Evolutionary conservation across 1,140 invertebrate genomes (phyloP).

Genomic region (Glossosoma conforme): DNA sequence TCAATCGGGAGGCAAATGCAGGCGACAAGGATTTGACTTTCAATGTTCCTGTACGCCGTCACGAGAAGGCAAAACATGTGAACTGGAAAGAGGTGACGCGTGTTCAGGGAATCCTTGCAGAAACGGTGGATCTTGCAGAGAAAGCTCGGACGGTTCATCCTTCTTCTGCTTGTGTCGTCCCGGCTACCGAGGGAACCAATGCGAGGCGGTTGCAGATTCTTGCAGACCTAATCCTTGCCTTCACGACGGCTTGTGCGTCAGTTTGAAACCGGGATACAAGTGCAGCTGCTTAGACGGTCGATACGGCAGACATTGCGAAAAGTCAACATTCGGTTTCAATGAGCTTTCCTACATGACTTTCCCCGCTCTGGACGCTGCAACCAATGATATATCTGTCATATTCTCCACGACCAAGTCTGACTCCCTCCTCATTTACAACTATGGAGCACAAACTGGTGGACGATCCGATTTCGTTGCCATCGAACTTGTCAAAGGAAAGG

Average conservation of each 20-base stretch:
- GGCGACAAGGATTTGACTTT: slow-evolving; percentile 75
- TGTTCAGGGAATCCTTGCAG: slow-evolving; percentile 80
- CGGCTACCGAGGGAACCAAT: slow-evolving; percentile 82
- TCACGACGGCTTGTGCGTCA: slow-evolving; percentile 78
- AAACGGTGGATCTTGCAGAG: slow-evolving; percentile 85
- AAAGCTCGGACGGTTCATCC: slow-evolving; percentile 75
- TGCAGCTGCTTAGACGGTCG: slow-evolving; percentile 82
- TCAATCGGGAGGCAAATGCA: slow-evolving; percentile 72
- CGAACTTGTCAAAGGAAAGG: slow-evolving; percentile 76
- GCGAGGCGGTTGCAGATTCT: slow-evolving; percentile 79
- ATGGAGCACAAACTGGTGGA: slow-evolving; percentile 77
- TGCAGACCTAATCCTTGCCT: slow-evolving; percentile 87
- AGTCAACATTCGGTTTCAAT: slow-evolving; percentile 81
- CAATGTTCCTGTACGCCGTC: slow-evolving; percentile 72
- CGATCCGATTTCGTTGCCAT: slow-evolving; percentile 89
- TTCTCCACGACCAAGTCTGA: slow-evolving; percentile 87
- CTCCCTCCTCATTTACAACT: slow-evolving; percentile 85
- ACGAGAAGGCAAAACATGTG: slow-evolving; percentile 78
- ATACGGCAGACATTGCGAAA: slow-evolving; percentile 88
- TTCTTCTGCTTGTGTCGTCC: slow-evolving; percentile 88
- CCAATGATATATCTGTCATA: slow-evolving; percentile 85
- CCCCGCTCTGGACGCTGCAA: slow-evolving; percentile 74
- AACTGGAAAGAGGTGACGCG: slow-evolving; percentile 73
- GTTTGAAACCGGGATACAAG: slow-evolving; percentile 74
- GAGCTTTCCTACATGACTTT: slow-evolving; percentile 88